Evolutionary conservation across 2,888 invertebrate species (phyloP).

Genomic region (Platycheirus rosarum): DNA sequence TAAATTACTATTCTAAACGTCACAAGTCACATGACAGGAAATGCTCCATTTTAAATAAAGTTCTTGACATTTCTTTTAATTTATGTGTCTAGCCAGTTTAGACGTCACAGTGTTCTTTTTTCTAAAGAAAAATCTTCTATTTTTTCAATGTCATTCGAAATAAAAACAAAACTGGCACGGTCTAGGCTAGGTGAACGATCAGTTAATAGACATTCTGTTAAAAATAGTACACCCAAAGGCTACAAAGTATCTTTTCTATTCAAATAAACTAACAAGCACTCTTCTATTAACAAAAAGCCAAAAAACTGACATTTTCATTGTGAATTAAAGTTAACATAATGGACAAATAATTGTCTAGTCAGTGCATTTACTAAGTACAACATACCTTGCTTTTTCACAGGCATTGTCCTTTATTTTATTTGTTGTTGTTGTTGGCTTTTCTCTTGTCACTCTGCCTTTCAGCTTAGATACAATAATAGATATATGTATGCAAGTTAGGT

Average conservation of each 20-base stretch:
- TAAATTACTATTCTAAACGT: neutral
- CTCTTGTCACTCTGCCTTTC: slow-evolving; percentile 20
- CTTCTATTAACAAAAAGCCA: slow-evolving; percentile 11
- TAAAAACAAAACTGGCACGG: slow-evolving; percentile 14
- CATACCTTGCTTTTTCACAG: slow-evolving; percentile 77
- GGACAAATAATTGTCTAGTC: slow-evolving; percentile 67
- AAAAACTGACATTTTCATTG: slow-evolving; percentile 21
- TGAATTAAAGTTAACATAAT: slow-evolving; percentile 53
- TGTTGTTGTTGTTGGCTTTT: slow-evolving; percentile 13
- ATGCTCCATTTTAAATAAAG: slow-evolving; percentile 3
- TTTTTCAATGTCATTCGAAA: slow-evolving; percentile 24
- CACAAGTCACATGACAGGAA: neutral
- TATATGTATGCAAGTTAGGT: slow-evolving; percentile 35
- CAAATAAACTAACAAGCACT: neutral
- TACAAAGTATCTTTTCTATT: too few species aligned
- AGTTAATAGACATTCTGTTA: slow-evolving; percentile 1
- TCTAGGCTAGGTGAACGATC: neutral
- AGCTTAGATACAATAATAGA: slow-evolving; percentile 42
- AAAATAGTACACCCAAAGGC: neutral
- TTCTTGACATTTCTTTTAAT: neutral
- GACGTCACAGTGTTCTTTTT: neutral
- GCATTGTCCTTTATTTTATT: slow-evolving; percentile 81
- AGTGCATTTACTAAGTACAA: slow-evolving; percentile 27
- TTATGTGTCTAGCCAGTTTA: slow-evolving; percentile 21
- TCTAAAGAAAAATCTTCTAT: neutral